A percentile compares a stretch with the other conserved stretches of the same genome.
phyloP scores from a whole-genome alignment of 53 echinoderm and acorn worm species.

The Crossaster papposus region DNA sequence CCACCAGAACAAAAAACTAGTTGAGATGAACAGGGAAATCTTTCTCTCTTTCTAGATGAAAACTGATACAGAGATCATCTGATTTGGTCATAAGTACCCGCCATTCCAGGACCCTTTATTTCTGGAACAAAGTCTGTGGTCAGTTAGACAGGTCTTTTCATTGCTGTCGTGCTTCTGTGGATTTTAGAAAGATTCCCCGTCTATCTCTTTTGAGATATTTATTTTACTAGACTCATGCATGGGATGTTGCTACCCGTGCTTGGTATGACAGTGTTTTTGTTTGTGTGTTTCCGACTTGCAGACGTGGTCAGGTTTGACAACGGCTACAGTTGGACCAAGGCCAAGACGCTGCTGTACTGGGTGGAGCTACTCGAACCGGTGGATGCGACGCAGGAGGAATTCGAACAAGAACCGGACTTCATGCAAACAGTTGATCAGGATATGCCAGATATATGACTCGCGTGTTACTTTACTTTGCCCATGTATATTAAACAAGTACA shows the following conservation, averaged over 20 bases:
- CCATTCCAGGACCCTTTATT: too few relatives aligned
- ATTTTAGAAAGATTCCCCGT: too few relatives aligned
- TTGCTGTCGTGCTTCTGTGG: too few relatives aligned
- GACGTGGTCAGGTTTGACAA: constrained; percentile 95
- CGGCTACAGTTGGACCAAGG: constrained; percentile 75
- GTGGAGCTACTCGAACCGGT: constrained; percentile 85
- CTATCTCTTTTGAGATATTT: neutral
- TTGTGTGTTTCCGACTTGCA: constrained; percentile 54
- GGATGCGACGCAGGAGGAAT: constrained; percentile 59
- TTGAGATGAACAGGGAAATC: too few relatives aligned
- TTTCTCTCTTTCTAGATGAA: too few relatives aligned
- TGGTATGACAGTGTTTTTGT: neutral
- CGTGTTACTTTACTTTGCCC: too few relatives aligned
- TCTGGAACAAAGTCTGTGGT: too few relatives aligned
- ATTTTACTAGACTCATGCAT: neutral
- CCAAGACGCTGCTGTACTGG: constrained; percentile 81
- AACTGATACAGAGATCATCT: too few relatives aligned
- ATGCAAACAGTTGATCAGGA: neutral
- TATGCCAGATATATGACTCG: neutral
- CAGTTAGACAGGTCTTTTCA: too few relatives aligned
- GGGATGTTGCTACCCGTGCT: neutral
- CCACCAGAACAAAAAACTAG: too few relatives aligned
- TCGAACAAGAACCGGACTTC: constrained; percentile 5
- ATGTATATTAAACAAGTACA: too few relatives aligned
- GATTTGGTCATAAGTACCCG: too few relatives aligned